These are phyloP conservation scores for Speoplatyrhinus poulsoni DNA, from an alignment of 2,113 vertebrate species.

Conservation along the genomic window DNA sequence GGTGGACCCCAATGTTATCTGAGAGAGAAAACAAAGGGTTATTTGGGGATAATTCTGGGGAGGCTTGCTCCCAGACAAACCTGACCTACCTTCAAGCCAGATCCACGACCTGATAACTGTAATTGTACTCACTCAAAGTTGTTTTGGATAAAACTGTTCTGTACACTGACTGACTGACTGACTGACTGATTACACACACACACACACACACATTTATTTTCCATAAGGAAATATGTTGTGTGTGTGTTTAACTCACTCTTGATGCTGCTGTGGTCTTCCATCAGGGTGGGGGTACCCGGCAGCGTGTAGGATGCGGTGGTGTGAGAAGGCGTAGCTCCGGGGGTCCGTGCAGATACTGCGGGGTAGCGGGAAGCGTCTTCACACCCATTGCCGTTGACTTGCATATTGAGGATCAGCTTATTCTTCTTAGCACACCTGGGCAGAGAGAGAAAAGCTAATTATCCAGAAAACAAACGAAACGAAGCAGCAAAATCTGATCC, in stretches of 20 bases:
- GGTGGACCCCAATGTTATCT: constrained; percentile 83
- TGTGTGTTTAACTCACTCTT: constrained; percentile 69
- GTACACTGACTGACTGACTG: not conserved
- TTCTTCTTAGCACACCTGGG: constrained; percentile 84
- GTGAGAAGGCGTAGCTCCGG: constrained; percentile 21
- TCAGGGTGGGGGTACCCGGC: constrained; percentile 76
- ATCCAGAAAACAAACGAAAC: not conserved
- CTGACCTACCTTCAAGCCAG: too few species aligned
- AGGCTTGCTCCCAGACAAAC: too few species aligned
- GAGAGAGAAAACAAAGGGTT: constrained; percentile 25
- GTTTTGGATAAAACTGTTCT: not conserved
- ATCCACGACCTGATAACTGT: too few species aligned
- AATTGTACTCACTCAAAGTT: too few species aligned
- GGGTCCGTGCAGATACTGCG: constrained; percentile 27
- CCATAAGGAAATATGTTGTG: not conserved
- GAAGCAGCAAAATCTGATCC: not conserved
- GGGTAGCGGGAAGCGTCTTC: constrained; percentile 79
- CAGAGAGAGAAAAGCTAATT: constrained; percentile 20
- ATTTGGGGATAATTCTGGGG: too few species aligned
- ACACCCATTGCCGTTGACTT: constrained; percentile 71
- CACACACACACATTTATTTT: not conserved
- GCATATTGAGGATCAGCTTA: constrained; percentile 74
- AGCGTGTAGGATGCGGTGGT: constrained; percentile 72
- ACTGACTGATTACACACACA: not conserved
- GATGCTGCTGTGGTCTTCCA: constrained; percentile 74